Conservation (phyloP, 1,140 invertebrate species). For the Drosophila pseudoananassae region DNA sequence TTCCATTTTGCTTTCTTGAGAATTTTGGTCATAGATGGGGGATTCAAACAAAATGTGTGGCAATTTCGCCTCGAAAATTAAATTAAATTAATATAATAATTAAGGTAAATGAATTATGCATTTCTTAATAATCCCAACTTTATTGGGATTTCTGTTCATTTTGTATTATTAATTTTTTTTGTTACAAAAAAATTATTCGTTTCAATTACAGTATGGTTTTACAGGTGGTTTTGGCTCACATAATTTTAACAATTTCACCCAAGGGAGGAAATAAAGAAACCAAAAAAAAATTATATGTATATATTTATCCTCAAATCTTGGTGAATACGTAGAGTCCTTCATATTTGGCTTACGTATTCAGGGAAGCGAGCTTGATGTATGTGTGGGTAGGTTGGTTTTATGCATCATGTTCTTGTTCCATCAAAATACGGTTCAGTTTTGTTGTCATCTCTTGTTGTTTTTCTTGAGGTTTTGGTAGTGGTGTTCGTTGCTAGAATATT, state of each 20-base stretch:
- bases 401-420: neutral
- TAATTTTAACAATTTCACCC: constrained; percentile 36
- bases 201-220: constrained; percentile 55
- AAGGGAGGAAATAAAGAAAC: neutral
- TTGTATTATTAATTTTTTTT: neutral
- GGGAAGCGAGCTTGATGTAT: neutral
- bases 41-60: constrained; percentile 11
- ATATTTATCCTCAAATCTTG: neutral
- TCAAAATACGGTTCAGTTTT: neutral
- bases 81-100: neutral
- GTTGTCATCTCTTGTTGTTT: neutral
- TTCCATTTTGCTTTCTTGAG: constrained; percentile 15
- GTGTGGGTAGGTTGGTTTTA: neutral
- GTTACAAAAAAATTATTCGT: neutral
- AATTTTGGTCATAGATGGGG: constrained; percentile 30
- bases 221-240: constrained; percentile 62
- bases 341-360: neutral
- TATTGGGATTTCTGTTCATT: neutral
- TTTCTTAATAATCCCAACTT: no score
- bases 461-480: neutral
- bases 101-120: no score
- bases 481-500: neutral
- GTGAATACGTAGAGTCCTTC: constrained; percentile 17
- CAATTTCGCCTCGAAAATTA: neutral
- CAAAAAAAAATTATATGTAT: neutral